Evolutionary conservation across 2,113 vertebrate genomes (phyloP).

Genomic region (Limnothrissa miodon): DNA sequence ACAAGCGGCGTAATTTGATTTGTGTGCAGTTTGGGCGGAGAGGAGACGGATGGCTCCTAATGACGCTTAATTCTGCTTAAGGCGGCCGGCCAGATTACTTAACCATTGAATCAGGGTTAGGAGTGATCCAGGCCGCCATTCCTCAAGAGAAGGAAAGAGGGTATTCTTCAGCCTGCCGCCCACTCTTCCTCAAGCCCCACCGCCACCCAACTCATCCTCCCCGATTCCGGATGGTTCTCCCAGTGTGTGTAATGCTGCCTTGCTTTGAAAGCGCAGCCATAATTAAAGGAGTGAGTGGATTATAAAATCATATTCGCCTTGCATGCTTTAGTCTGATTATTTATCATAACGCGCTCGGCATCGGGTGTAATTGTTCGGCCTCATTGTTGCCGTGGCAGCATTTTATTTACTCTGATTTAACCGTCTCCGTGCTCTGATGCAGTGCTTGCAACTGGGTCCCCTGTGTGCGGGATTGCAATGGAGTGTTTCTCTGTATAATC

Average conservation of each 20-base stretch:
- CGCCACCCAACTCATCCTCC: background rate
- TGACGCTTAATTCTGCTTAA: constrained; percentile 72
- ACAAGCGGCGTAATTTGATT: constrained; percentile 71
- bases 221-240: constrained; percentile 48
- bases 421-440: background rate
- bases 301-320: constrained; percentile 26
- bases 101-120: constrained; percentile 70
- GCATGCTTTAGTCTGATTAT: constrained; percentile 16
- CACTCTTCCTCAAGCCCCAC: background rate
- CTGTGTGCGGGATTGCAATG: background rate
- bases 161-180: constrained; percentile 57
- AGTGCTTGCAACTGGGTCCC: constrained; percentile 4
- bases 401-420: background rate
- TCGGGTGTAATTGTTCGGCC: constrained; percentile 5
- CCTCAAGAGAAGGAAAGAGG: constrained; percentile 48
- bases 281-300: constrained; percentile 39
- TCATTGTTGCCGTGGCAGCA: background rate
- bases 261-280: constrained; percentile 30
- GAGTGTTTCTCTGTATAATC: background rate
- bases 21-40: constrained; percentile 63
- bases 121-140: constrained; percentile 63
- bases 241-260: constrained; percentile 22
- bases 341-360: background rate
- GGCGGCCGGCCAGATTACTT: constrained; percentile 70
- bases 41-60: constrained; percentile 68